phyloP scores from a whole-genome alignment of 2,888 invertebrate genomes.

The Cosmopolites sordidus region DNA sequence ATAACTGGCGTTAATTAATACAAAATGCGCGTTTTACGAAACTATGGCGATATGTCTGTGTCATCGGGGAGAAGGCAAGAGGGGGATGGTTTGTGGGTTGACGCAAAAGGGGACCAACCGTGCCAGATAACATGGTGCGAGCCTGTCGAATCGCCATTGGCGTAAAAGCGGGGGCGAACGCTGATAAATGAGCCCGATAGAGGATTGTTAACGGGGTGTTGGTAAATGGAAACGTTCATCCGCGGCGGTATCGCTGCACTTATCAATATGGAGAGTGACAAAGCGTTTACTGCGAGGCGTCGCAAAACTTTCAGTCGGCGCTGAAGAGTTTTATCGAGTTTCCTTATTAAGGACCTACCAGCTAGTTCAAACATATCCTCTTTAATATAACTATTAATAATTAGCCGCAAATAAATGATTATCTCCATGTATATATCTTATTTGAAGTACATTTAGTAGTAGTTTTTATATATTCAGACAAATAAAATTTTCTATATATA shows the following conservation, averaged over 20 bases:
- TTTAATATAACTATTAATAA: too few species aligned
- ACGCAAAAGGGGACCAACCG: slow-evolving; percentile 32
- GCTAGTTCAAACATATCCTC: too few species aligned
- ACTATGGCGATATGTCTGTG: slow-evolving; percentile 16
- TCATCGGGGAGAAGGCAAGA: not conserved
- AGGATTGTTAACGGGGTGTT: slow-evolving; percentile 28
- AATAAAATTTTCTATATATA: too few species aligned
- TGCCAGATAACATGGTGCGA: slow-evolving; percentile 45
- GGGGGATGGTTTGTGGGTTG: not conserved
- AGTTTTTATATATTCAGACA: too few species aligned
- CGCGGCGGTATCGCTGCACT: slow-evolving; percentile 23
- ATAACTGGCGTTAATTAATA: slow-evolving; percentile 22
- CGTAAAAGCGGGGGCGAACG: slow-evolving; percentile 41
- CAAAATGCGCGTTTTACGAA: slow-evolving; percentile 21
- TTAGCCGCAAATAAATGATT: too few species aligned
- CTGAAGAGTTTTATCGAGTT: too few species aligned
- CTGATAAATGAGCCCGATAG: slow-evolving; percentile 29
- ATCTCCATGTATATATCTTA: too few species aligned
- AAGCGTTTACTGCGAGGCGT: slow-evolving; percentile 19
- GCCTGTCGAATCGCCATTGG: slow-evolving; percentile 46
- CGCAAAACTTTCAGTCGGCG: too few species aligned
- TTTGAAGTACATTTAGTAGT: too few species aligned
- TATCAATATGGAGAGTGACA: slow-evolving; percentile 31
- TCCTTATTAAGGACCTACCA: too few species aligned
- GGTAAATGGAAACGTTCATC: slow-evolving; percentile 26